Percentiles rank a stretch among this genome's conserved stretches.
phyloP scores from a whole-genome alignment of 2,888 invertebrate species.

The Crepidodera aurea region DNA sequence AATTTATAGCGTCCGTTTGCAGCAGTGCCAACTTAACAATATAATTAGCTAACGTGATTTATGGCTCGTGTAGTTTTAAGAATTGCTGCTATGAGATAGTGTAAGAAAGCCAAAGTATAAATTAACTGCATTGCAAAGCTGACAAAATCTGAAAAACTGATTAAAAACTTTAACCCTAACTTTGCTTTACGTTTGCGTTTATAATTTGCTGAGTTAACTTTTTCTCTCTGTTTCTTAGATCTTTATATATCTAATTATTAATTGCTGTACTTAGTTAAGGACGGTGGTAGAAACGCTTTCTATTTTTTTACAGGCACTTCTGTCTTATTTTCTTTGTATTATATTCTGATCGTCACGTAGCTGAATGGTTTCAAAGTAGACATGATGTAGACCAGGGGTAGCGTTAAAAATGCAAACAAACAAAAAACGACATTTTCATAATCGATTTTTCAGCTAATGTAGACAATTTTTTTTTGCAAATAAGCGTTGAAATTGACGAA shows the following conservation, averaged over 20 bases:
- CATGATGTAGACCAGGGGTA: no score
- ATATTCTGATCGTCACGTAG: no score
- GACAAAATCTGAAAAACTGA: slow-evolving; percentile 43
- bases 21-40: slow-evolving; percentile 40
- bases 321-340: no score
- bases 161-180: slow-evolving; percentile 32
- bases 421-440: no score
- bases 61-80: slow-evolving; percentile 27
- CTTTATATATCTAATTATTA: background rate
- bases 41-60: slow-evolving; percentile 42
- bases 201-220: slow-evolving; percentile 35
- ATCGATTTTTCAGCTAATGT: no score
- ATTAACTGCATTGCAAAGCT: slow-evolving; percentile 30
- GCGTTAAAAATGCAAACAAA: no score
- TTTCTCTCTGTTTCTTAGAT: slow-evolving; percentile 26
- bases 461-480: no score
- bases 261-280: no score
- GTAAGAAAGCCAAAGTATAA: slow-evolving; percentile 33
- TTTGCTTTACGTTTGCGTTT: slow-evolving; percentile 9
- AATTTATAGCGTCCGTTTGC: slow-evolving; percentile 42
- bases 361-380: no score
- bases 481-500: no score
- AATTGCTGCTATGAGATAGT: slow-evolving; percentile 38
- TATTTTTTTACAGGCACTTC: no score
- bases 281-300: no score